Percentiles rank a stretch among this genome's conserved stretches.
phyloP scores from a whole-genome alignment of 2,113 vertebrate genomes.

The Prietella phreatophila region DNA sequence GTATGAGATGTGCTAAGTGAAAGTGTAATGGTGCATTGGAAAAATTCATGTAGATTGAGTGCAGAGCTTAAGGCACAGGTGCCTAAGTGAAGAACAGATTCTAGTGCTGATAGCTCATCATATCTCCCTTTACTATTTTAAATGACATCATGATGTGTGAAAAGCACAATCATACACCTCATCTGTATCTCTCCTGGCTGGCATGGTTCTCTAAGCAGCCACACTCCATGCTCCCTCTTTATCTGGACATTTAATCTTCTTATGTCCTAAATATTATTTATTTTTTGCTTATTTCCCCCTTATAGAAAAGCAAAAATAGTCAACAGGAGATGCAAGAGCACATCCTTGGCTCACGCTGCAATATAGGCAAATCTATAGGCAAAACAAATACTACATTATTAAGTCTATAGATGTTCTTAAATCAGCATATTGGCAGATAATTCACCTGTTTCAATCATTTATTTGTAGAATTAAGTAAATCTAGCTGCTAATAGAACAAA shows the following conservation, averaged over 20 bases:
- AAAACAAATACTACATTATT: not conserved
- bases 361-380: not conserved
- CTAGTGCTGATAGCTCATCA: slow-evolving; percentile 60
- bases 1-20: slow-evolving; percentile 16
- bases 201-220: slow-evolving; percentile 11
- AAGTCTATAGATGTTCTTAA: not conserved
- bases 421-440: not conserved
- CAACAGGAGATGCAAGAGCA: not conserved
- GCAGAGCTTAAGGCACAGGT: not conserved
- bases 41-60: slow-evolving; percentile 9
- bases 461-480: not conserved
- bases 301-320: not conserved
- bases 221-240: not conserved
- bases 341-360: not conserved
- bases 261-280: slow-evolving; percentile 24
- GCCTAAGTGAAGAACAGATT: slow-evolving; percentile 26
- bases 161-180: slow-evolving; percentile 58
- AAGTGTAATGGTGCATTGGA: slow-evolving; percentile 11
- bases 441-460: not conserved
- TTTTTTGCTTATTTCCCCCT: not conserved
- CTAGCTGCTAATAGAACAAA: not conserved
- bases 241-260: slow-evolving; percentile 39
- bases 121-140: slow-evolving; percentile 58
- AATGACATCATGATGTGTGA: slow-evolving; percentile 63
- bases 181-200: slow-evolving; percentile 37